Percentiles rank a stretch among this genome's conserved stretches.
Conservation (phyloP, 2,797 vertebrate species). For the Pyrocephalus nanus region DNA sequence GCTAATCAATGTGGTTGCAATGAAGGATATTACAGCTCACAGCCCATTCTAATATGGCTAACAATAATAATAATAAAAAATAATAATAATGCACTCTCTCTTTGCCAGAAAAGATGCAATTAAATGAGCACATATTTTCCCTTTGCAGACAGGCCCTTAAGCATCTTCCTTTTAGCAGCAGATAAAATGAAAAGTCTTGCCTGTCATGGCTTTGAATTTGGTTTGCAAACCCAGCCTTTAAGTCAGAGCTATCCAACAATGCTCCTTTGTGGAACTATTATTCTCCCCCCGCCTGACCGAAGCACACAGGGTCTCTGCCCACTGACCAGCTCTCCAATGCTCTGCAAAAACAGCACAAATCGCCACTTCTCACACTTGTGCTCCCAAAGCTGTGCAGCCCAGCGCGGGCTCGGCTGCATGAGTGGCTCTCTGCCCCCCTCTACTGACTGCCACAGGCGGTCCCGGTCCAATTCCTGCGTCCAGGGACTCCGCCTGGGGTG, state of each 20-base stretch:
- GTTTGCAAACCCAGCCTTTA: not conserved
- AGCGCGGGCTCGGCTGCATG: accelerated
- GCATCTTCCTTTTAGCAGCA: conserved; percentile 23
- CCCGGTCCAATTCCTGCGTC: not conserved
- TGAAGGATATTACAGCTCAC: conserved; percentile 7
- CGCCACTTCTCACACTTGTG: not conserved
- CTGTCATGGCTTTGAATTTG: not conserved
- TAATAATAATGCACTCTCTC: not conserved
- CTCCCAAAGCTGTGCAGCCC: not conserved
- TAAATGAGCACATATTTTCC: not conserved
- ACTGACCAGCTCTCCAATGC: not conserved
- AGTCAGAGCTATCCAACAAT: not conserved
- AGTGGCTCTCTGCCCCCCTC: conserved; percentile 56
- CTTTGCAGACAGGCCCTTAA: conserved; percentile 20
- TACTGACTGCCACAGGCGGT: not conserved
- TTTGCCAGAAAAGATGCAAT: conserved; percentile 27
- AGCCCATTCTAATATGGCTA: conserved; percentile 30
- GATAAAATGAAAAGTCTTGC: not conserved
- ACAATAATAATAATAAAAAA: conserved; percentile 27
- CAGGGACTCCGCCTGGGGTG: not conserved
- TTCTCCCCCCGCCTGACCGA: not conserved
- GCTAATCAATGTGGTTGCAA: conserved; percentile 43
- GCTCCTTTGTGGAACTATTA: not conserved
- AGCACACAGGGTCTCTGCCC: not conserved
- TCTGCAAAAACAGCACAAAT: not conserved